phyloP scores from a whole-genome alignment of 2,113 vertebrate genomes.

The Gyps fulvus region DNA sequence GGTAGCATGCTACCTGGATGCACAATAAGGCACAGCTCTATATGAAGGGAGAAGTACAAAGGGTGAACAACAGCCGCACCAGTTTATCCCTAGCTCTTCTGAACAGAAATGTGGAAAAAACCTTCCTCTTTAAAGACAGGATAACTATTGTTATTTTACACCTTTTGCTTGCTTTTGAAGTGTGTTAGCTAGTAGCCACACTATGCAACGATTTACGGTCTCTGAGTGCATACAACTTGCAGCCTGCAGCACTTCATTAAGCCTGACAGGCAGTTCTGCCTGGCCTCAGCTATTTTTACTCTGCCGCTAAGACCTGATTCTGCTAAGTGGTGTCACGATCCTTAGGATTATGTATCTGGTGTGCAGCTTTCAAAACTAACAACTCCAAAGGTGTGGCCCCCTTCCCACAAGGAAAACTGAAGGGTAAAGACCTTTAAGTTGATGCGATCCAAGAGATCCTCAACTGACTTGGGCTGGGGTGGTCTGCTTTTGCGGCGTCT shows the following conservation, averaged over 20 bases:
- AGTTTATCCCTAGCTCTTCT: neutral
- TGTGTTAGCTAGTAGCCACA: neutral
- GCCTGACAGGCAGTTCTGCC: neutral
- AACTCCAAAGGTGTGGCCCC: neutral
- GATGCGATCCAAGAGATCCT: constrained; percentile 94
- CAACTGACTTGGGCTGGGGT: constrained; percentile 93
- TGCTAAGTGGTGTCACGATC: neutral
- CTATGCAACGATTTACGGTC: fast-evolving
- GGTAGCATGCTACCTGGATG: neutral
- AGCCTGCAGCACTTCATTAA: neutral
- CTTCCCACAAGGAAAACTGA: neutral
- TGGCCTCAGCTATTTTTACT: neutral
- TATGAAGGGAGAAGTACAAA: neutral
- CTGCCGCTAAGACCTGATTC: neutral
- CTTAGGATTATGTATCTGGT: neutral
- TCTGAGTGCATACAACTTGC: neutral
- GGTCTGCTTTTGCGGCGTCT: constrained; percentile 88
- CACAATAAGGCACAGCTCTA: neutral
- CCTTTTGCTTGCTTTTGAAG: neutral
- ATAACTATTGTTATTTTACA: neutral
- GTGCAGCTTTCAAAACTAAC: neutral
- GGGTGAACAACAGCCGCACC: neutral
- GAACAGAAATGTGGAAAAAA: neutral
- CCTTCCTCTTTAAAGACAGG: neutral
- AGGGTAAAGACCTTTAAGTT: constrained; percentile 85